Conservation (phyloP, 1,140 invertebrate genomes). For the Aplysia californica region DNA sequence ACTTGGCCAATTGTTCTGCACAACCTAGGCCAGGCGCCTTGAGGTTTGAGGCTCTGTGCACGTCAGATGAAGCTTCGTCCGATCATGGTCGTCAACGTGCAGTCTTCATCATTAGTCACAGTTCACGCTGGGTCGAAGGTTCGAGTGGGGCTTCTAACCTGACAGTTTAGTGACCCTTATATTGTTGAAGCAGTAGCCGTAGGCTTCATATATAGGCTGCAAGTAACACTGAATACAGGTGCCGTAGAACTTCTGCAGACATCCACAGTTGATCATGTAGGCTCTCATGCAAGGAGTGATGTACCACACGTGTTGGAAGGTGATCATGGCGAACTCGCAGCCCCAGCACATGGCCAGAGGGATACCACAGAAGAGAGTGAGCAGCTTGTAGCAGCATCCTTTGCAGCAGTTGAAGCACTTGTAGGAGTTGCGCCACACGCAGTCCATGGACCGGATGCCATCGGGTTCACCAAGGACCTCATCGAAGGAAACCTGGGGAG, state of each 20-base stretch:
- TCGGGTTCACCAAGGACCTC: constrained; percentile 83
- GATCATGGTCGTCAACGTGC: too few species aligned
- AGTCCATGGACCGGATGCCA: constrained; percentile 77
- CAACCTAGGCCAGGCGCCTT: too few species aligned
- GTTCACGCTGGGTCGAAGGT: too few species aligned
- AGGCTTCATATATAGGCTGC: constrained; percentile 73
- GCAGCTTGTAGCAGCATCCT: constrained; percentile 77
- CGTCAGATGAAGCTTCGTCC: too few species aligned
- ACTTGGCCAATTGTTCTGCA: too few species aligned
- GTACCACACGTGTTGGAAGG: constrained; percentile 72
- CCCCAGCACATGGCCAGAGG: constrained; percentile 77
- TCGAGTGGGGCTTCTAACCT: not conserved
- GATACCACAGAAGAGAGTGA: constrained; percentile 77
- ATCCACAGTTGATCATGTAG: constrained; percentile 73
- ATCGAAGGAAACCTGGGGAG: constrained; percentile 72
- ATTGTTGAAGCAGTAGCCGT: constrained; percentile 76
- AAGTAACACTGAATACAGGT: constrained; percentile 74
- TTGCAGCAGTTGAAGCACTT: constrained; percentile 77
- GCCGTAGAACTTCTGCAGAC: constrained; percentile 72
- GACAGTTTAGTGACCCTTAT: constrained; percentile 68
- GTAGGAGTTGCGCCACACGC: constrained; percentile 79
- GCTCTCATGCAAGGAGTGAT: constrained; percentile 57
- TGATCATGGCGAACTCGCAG: constrained; percentile 78
- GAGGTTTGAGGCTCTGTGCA: too few species aligned
- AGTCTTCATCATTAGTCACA: too few species aligned